Evolutionary conservation across 1,140 invertebrate genomes (phyloP).

Genomic region (Steinernema khuongi): DNA sequence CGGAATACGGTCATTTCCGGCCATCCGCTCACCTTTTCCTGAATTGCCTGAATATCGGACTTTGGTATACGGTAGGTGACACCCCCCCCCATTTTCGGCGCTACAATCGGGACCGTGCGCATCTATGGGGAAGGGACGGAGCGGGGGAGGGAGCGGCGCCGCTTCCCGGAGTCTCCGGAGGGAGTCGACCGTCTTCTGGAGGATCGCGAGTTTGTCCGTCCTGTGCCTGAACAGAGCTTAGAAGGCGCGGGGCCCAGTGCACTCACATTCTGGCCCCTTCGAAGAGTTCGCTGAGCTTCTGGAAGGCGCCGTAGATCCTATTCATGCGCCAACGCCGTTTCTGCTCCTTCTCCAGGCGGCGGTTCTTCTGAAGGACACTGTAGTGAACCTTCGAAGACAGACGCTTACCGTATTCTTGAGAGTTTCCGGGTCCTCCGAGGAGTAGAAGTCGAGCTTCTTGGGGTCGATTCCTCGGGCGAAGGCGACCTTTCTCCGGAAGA

Average conservation of each 20-base stretch:
- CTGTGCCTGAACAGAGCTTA: not conserved
- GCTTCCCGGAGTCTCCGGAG: not conserved
- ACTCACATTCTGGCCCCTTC: not conserved
- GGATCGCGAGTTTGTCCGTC: not conserved
- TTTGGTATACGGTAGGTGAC: no score
- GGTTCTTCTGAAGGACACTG: not conserved
- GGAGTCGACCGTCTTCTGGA: not conserved
- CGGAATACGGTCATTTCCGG: no score
- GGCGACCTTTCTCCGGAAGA: not conserved
- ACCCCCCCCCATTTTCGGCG: no score
- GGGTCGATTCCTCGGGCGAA: not conserved
- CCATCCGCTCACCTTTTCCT: no score
- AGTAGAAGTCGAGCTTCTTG: not conserved
- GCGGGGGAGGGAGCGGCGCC: no score
- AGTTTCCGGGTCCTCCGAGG: no score
- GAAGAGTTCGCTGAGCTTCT: not conserved
- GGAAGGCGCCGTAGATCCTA: not conserved
- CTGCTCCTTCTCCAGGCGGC: not conserved
- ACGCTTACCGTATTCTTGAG: no score
- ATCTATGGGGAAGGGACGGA: no score
- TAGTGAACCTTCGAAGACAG: no score
- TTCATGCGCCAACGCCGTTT: not conserved
- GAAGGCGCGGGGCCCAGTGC: not conserved
- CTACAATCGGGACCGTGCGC: no score
- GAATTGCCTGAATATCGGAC: no score